Conservation (phyloP, 2,113 vertebrate species). For the Poecilia latipinna region DNA sequence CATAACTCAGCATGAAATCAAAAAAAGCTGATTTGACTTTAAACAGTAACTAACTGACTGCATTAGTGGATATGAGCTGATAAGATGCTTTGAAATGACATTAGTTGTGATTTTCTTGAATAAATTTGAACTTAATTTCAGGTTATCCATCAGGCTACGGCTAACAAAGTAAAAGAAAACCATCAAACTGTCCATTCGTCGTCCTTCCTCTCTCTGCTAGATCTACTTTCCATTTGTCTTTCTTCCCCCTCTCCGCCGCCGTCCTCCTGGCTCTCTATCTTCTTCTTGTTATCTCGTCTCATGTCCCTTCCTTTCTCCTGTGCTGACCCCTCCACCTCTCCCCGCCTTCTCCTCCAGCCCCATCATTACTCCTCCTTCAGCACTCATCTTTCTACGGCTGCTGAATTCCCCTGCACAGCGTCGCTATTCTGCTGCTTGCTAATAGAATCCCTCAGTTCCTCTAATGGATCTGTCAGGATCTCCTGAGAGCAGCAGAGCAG, state of each 20-base stretch:
- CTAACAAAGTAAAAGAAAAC: too few species aligned
- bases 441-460: slow-evolving; percentile 71
- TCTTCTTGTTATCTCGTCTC: slow-evolving; percentile 54
- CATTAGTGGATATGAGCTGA: not conserved
- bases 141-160: not conserved
- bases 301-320: slow-evolving; percentile 47
- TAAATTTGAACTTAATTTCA: not conserved
- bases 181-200: not conserved
- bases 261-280: slow-evolving; percentile 38
- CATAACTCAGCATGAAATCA: not conserved
- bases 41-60: not conserved
- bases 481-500: slow-evolving; percentile 56
- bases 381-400: slow-evolving; percentile 59
- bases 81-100: not conserved
- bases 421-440: slow-evolving; percentile 65
- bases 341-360: slow-evolving; percentile 44
- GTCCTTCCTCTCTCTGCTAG: not conserved
- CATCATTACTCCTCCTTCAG: slow-evolving; percentile 65
- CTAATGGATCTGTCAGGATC: slow-evolving; percentile 77
- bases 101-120: not conserved
- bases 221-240: slow-evolving; percentile 26
- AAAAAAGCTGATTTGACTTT: not conserved
- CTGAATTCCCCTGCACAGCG: slow-evolving; percentile 62
- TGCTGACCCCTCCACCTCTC: slow-evolving; percentile 52
- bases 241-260: slow-evolving; percentile 7